These are phyloP conservation scores for Gortyna flavago DNA, from an alignment of 2,888 invertebrate genomes.

Conservation along the genomic window DNA sequence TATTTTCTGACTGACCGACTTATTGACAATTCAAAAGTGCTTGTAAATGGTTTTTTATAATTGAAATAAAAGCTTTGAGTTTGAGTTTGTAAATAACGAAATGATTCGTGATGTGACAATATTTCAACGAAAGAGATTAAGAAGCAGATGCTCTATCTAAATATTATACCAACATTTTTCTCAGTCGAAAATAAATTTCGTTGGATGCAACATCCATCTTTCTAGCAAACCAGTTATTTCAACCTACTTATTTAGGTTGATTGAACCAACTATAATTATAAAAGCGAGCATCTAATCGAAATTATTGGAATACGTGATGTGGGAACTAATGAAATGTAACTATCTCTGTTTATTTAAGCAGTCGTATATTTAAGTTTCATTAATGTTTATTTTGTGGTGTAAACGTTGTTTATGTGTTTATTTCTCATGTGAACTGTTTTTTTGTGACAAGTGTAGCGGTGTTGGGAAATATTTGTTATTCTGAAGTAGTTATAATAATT, in stretches of 20 bases:
- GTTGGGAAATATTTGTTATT: neutral
- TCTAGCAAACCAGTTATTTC: slow-evolving; percentile 43
- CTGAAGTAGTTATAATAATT: neutral
- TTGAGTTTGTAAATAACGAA: neutral
- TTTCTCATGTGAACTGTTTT: slow-evolving; percentile 46
- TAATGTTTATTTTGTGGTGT: slow-evolving; percentile 50
- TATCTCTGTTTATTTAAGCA: slow-evolving; percentile 58
- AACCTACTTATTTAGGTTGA: slow-evolving; percentile 42
- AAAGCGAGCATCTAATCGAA: slow-evolving; percentile 58
- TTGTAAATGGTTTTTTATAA: too few species aligned
- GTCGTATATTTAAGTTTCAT: slow-evolving; percentile 48
- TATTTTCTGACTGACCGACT: too few species aligned
- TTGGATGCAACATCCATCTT: slow-evolving; percentile 55
- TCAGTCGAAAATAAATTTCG: slow-evolving; percentile 43
- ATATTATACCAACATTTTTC: slow-evolving; percentile 32
- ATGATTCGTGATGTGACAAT: slow-evolving; percentile 1
- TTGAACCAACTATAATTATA: slow-evolving; percentile 57
- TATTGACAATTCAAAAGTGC: too few species aligned
- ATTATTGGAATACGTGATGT: slow-evolving; percentile 47
- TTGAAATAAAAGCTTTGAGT: too few species aligned
- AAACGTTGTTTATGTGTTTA: slow-evolving; percentile 50
- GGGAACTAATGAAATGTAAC: slow-evolving; percentile 57
- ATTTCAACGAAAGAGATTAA: slow-evolving; percentile 20
- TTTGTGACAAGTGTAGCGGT: neutral
- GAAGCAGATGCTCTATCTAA: neutral